A percentile compares a stretch with the other conserved stretches of the same genome.
These are phyloP conservation scores for Eudyptes chrysolophus DNA, from an alignment of 2,113 vertebrate genomes.

Conservation along the genomic window DNA sequence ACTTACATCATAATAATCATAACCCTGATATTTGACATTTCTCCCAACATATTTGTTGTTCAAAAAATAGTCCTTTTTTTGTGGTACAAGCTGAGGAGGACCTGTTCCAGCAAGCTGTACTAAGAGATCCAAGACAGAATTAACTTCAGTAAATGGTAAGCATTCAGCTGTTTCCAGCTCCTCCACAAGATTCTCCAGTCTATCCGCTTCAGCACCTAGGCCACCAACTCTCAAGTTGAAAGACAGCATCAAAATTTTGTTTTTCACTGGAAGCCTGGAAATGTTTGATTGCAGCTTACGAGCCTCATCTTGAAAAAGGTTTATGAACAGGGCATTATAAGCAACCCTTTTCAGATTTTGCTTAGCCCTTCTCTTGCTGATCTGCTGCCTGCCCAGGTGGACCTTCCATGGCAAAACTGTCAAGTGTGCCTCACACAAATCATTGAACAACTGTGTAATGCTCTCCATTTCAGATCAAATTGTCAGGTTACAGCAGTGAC, in stretches of 20 bases:
- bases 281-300: conserved; percentile 47
- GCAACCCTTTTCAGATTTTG: conserved; percentile 79
- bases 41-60: conserved; percentile 82
- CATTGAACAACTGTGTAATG: conserved; percentile 85
- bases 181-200: conserved; percentile 85
- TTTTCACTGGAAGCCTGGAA: conserved; percentile 81
- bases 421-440: conserved; percentile 87
- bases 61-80: conserved; percentile 84
- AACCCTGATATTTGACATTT: conserved; percentile 79
- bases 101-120: conserved; percentile 88
- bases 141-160: conserved; percentile 73
- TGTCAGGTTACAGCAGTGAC: background rate
- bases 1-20: conserved; percentile 86
- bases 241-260: conserved; percentile 92
- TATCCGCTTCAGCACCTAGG: conserved; percentile 84
- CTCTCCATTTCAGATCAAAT: conserved; percentile 73
- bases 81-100: conserved; percentile 78
- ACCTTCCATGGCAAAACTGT: conserved; percentile 81
- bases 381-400: conserved; percentile 56
- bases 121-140: conserved; percentile 85
- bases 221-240: conserved; percentile 90
- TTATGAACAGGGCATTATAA: conserved; percentile 84
- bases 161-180: conserved; percentile 67
- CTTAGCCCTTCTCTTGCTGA: conserved; percentile 75
- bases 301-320: conserved; percentile 83